A percentile compares a stretch with the other conserved stretches of the same genome.
Conservation (phyloP, 2,888 invertebrate genomes). For the Herminia tarsipennalis region DNA sequence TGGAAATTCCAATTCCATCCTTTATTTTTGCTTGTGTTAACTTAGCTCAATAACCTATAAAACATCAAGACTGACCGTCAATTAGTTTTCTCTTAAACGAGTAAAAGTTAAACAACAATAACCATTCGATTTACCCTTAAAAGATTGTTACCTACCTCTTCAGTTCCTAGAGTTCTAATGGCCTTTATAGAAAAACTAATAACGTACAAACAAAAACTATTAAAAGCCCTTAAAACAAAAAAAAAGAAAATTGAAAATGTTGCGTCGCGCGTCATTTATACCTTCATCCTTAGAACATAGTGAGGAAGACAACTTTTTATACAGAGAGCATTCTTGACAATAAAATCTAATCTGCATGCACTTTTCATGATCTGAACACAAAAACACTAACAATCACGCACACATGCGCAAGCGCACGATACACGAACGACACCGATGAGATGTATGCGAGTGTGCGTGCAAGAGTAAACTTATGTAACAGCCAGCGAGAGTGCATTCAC, state of each 20-base stretch:
- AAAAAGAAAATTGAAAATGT: background rate
- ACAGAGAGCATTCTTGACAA: slow-evolving; percentile 26
- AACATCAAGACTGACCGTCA: too few species aligned
- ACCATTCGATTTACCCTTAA: too few species aligned
- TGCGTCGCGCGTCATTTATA: background rate
- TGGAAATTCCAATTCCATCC: too few species aligned
- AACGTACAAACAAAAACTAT: too few species aligned
- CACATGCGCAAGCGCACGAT: slow-evolving; percentile 32
- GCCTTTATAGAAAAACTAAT: too few species aligned
- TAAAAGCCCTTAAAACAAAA: too few species aligned
- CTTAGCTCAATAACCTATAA: too few species aligned
- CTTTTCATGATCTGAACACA: slow-evolving; percentile 48
- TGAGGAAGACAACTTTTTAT: slow-evolving; percentile 27
- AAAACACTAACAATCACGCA: slow-evolving; percentile 49
- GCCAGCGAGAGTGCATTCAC: slow-evolving; percentile 81
- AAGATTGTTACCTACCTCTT: too few species aligned
- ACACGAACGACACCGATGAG: slow-evolving; percentile 4
- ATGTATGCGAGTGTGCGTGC: slow-evolving; percentile 47
- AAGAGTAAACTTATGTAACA: slow-evolving; percentile 71
- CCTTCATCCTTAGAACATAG: slow-evolving; percentile 15
- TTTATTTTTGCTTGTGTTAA: too few species aligned
- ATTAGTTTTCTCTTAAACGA: too few species aligned
- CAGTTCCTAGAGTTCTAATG: too few species aligned
- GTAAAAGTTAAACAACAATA: too few species aligned
- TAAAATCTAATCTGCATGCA: slow-evolving; percentile 53